Percentiles rank a stretch among this genome's conserved stretches.
phyloP scores from a whole-genome alignment of 2,888 invertebrate genomes.

The Clepsis dumicolana region DNA sequence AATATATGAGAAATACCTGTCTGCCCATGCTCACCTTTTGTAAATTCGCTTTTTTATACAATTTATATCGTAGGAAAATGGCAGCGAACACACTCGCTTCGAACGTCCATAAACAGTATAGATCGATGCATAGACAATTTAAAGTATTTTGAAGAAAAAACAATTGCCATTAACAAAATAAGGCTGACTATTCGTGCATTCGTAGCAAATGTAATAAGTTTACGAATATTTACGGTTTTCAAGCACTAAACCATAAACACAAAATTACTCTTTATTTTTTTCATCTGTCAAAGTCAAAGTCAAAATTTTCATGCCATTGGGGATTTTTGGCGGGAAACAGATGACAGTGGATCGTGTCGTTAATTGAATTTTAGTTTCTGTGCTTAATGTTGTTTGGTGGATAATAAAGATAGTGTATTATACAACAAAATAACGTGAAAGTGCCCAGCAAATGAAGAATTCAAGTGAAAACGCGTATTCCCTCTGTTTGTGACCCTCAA shows the following conservation, averaged over 20 bases:
- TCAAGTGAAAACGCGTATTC: no score
- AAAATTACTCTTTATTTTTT: neutral
- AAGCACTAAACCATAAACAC: neutral
- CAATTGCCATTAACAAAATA: neutral
- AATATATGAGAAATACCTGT: conserved; percentile 64
- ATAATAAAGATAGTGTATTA: no score
- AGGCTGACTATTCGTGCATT: neutral
- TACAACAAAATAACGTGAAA: no score
- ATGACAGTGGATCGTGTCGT: no score
- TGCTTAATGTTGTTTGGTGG: no score
- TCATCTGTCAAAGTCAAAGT: neutral
- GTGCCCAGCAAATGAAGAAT: no score
- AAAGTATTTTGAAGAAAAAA: neutral
- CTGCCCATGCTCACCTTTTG: conserved; percentile 77
- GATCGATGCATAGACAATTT: conserved; percentile 41
- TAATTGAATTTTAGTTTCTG: no score
- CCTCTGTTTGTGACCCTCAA: no score
- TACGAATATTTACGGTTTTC: neutral
- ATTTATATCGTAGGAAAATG: conserved; percentile 75
- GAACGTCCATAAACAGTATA: conserved; percentile 64
- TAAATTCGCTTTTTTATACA: conserved; percentile 60
- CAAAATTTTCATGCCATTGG: no score
- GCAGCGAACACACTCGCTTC: conserved; percentile 78
- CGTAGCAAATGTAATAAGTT: neutral
- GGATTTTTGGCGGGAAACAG: no score